Base-by-base conservation (phyloP, 2,888 invertebrate genomes). In the Alcis repandata region DNA sequence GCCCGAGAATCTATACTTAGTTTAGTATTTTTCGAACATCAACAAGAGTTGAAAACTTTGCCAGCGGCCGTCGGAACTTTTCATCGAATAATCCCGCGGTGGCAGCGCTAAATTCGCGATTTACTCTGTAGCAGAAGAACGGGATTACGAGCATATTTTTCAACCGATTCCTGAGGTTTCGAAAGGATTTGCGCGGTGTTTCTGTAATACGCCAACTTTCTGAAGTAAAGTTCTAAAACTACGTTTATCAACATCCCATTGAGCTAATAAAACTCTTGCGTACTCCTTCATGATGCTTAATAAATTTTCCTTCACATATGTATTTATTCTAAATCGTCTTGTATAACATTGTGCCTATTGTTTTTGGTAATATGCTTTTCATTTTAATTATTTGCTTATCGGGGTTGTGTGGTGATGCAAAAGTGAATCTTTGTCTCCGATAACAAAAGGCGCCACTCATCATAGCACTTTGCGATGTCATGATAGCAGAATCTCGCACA, bases 81-180 rank as follows among this genome's bases (percentile, higher is more conserved):
- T 84, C 87, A 84, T 80, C 80, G 81, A 83, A 88, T 92, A 92
- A 92, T 92, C 92, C 91, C 80, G 78, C 76, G 78, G 85, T 82
- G 80, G 82, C 81, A 79, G 83, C 85, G 86, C 84, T 89, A 90
- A 91, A 91, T 88, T 90, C 90, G 76, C 88, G 84, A 88, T 91
- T 88, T 91, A 92, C 89, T 90, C 86, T 87, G 89, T 88, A 83
- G 83, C 86, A 74, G 82, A n/a, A 86, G 85, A 82, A 82, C 77
- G 69, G 84, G 87, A 86, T 90, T 89, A 87, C 82, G 79, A 86
- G 86, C 87, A 89, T 91, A 91, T 91, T 91, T 91, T 91, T 91
- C 87, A 85, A 81, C 79, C 87, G 80, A 83, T 85, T 81, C 82
- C 75, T 80, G 41, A 27, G 17, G 33, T 43, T 56, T 41, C 22